phyloP scores from a whole-genome alignment of 2,888 invertebrate species.

The Nemotelus pantherinus region DNA sequence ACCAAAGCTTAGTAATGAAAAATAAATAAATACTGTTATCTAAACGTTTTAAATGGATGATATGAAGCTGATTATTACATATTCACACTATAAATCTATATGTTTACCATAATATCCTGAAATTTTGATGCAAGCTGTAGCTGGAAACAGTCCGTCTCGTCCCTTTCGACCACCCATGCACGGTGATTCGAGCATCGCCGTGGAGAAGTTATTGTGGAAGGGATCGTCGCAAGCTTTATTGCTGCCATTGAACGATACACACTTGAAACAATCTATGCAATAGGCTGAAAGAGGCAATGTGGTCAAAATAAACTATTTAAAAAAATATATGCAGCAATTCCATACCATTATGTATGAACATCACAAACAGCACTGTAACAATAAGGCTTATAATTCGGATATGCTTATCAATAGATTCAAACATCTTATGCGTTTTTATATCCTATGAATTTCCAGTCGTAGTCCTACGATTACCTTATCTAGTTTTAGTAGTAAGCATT shows the following conservation, averaged over 20 bases:
- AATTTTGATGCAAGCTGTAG: constrained; percentile 96
- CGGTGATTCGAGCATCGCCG: constrained; percentile 84
- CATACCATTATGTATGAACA: constrained; percentile 53
- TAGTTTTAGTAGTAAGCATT: too few relatives aligned
- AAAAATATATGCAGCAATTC: not conserved
- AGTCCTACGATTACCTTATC: not conserved
- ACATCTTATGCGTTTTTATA: constrained; percentile 49
- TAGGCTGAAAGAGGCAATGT: constrained; percentile 62
- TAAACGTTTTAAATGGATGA: too few relatives aligned
- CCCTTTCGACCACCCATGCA: constrained; percentile 95
- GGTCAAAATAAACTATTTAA: not conserved
- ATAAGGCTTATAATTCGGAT: constrained; percentile 53
- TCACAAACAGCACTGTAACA: constrained; percentile 51
- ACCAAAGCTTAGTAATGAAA: too few relatives aligned
- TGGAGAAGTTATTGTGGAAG: constrained; percentile 90
- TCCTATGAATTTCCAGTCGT: constrained; percentile 13
- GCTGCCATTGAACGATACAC: constrained; percentile 88
- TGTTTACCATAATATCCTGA: constrained; percentile 85
- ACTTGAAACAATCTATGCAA: constrained; percentile 95
- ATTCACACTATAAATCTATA: not conserved
- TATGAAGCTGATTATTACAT: too few relatives aligned
- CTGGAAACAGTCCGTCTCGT: constrained; percentile 92
- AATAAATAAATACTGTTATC: too few relatives aligned
- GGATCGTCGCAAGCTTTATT: constrained; percentile 93
- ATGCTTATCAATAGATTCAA: constrained; percentile 53